These are phyloP conservation scores for Drosophila yakuba DNA, from an alignment of 1,140 invertebrate species.

Conservation along the genomic window DNA sequence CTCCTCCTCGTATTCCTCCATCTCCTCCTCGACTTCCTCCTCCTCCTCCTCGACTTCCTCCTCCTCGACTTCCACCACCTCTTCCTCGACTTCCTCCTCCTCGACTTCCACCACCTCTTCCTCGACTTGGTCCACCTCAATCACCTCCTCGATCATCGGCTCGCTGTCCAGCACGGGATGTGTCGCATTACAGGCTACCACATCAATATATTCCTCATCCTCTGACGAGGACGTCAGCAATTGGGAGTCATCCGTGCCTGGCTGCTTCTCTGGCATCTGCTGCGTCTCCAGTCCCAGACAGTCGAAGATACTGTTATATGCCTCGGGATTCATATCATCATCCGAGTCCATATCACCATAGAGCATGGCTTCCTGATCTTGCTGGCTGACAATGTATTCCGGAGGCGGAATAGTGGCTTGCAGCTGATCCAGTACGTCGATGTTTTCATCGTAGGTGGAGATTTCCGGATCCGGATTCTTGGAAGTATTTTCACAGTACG, in stretches of 20 bases:
- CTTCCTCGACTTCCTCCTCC: too few relatives aligned
- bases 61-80: neutral
- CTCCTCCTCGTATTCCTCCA: neutral
- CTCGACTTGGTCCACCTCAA: neutral
- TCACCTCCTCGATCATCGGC: too few relatives aligned
- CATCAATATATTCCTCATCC: neutral
- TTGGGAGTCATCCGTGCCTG: too few relatives aligned
- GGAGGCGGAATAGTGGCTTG: neutral
- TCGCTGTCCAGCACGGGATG: too few relatives aligned
- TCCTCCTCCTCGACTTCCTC: neutral
- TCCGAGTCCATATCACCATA: neutral
- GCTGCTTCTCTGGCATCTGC: too few relatives aligned
- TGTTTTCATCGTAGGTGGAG: too few relatives aligned
- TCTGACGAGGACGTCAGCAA: too few relatives aligned
- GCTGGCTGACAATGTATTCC: neutral
- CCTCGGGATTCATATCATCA: neutral
- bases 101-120: neutral
- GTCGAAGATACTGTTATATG: neutral
- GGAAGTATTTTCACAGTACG: too few relatives aligned
- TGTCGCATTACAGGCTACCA: neutral
- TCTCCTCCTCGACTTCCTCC: neutral
- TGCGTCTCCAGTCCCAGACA: neutral
- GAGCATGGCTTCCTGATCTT: fast-evolving
- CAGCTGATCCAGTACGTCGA: neutral
- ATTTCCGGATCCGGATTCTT: too few relatives aligned